Evolutionary conservation across 2,888 invertebrate genomes (phyloP).

Genomic region (Slavum lentiscoides): DNA sequence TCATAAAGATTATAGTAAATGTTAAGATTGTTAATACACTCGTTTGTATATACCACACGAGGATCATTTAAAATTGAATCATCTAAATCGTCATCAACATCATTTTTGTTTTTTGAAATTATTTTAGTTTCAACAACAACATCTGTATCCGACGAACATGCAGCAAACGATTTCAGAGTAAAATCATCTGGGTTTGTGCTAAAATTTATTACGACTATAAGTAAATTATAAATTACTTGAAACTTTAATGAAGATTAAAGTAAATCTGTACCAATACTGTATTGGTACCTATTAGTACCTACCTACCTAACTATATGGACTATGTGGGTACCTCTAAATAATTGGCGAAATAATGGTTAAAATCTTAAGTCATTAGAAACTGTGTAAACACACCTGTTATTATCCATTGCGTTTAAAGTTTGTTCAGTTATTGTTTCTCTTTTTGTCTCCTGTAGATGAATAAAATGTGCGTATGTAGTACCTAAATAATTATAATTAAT

Average conservation of each 20-base stretch:
- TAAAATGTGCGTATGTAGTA: background rate
- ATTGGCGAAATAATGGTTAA: background rate
- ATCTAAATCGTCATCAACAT: background rate
- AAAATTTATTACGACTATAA: background rate
- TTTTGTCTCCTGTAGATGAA: background rate
- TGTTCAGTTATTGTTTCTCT: background rate
- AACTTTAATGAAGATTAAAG: background rate
- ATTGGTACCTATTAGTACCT: too few species aligned
- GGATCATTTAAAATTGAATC: too few species aligned
- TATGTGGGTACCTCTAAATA: background rate
- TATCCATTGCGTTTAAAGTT: background rate
- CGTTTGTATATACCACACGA: slow-evolving; percentile 23
- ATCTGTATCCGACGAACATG: background rate
- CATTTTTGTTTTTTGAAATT: background rate
- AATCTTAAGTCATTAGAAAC: background rate
- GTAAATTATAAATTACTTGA: background rate
- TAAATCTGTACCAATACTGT: background rate
- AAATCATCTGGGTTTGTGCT: background rate
- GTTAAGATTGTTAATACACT: slow-evolving; percentile 33
- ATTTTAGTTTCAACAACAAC: background rate
- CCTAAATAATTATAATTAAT: background rate
- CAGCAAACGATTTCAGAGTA: background rate
- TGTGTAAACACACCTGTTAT: background rate
- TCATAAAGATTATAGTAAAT: slow-evolving; percentile 28
- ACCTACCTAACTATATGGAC: too few species aligned